Evolutionary conservation across 2,888 invertebrate species (phyloP), one percentile per base, ranked within the genome.

Genomic region (Phymatocera aterrima): DNA sequence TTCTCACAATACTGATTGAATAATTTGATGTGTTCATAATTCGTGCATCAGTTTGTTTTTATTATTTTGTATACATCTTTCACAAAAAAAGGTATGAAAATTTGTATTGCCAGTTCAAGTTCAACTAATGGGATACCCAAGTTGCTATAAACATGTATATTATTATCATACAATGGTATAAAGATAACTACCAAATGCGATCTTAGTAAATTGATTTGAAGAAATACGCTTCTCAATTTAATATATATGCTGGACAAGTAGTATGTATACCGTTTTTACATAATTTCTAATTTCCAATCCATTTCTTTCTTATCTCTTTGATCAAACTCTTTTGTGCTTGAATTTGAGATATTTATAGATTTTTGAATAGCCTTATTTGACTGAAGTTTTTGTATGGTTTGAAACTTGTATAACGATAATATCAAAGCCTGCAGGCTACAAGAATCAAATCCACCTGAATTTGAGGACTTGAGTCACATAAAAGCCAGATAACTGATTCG

Each of bases 321-420:
- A 60, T 60, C 28, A 60, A 60, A 31, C 31, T 60, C 5, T 28
- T 28, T 5, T 60, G 24, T 60, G 15, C 24, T 31, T n/a, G 60
- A 60, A 31, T 60, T 60, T 60, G 60, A 28, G 15, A 60, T 60
- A 31, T 28, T 60, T 60, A 60, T 28, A 60, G 8, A 21, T 51
- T n/a, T 2, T 24, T 31, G 15, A 28, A 60, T 31, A 60, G 15
- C n/a, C 24, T 60, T 60, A 60, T n/a, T 3, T 28, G 60, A 15
- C 12, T 21, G 15, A 60, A 31, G 15, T 60, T 31, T 51, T 51
- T 18, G 51, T 51, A 51, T 3, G 15, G 10, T 15, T 60, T n/a
- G 15, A 31, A 31, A 28, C 31, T 60, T 3, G 31, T n/a, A 4
- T 31, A 24, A n/a, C 24, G 5, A n/a, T 12, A 60, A 60, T 5